Conservation (phyloP, 1,140 invertebrate genomes). For the Tyrophagus putrescentiae region DNA sequence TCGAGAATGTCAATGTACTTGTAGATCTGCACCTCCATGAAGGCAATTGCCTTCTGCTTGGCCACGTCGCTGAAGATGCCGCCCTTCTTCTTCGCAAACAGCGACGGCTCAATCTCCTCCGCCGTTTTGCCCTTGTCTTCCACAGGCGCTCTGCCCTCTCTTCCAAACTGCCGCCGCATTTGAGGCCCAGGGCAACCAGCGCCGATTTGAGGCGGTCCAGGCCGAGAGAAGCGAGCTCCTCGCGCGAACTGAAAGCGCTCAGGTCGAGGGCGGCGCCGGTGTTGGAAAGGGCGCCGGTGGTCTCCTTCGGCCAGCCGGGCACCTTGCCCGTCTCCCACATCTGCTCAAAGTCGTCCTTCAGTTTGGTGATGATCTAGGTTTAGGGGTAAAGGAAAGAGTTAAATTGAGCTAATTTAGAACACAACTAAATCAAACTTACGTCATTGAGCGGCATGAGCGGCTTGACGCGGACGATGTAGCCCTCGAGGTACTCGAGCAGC, state of each 20-base stretch:
- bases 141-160: slow-evolving; percentile 90
- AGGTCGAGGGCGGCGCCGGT: slow-evolving; percentile 89
- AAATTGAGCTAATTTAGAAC: background rate
- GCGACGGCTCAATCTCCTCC: slow-evolving; percentile 59
- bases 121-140: slow-evolving; percentile 85
- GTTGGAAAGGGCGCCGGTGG: slow-evolving; percentile 74
- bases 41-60: slow-evolving; percentile 36
- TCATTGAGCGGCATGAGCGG: slow-evolving; percentile 72
- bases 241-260: slow-evolving; percentile 85
- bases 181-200: slow-evolving; percentile 86
- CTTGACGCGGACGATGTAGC: slow-evolving; percentile 69
- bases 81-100: slow-evolving; percentile 70
- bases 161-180: slow-evolving; percentile 91
- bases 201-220: slow-evolving; percentile 93
- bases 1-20: slow-evolving; percentile 22
- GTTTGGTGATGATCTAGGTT: slow-evolving; percentile 50
- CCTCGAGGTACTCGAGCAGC: slow-evolving; percentile 71
- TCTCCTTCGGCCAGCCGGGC: slow-evolving; percentile 94
- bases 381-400: slow-evolving; percentile 8
- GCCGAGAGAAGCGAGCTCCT: slow-evolving; percentile 88
- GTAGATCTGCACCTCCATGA: slow-evolving; percentile 54
- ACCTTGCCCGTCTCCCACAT: slow-evolving; percentile 79
- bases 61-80: slow-evolving; percentile 49
- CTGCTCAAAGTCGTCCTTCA: slow-evolving; percentile 62
- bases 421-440: slow-evolving; percentile 24